Percentiles rank a stretch among this genome's conserved stretches.
Conservation (phyloP, 2,888 invertebrate species). For the Matsumyia berberina region DNA sequence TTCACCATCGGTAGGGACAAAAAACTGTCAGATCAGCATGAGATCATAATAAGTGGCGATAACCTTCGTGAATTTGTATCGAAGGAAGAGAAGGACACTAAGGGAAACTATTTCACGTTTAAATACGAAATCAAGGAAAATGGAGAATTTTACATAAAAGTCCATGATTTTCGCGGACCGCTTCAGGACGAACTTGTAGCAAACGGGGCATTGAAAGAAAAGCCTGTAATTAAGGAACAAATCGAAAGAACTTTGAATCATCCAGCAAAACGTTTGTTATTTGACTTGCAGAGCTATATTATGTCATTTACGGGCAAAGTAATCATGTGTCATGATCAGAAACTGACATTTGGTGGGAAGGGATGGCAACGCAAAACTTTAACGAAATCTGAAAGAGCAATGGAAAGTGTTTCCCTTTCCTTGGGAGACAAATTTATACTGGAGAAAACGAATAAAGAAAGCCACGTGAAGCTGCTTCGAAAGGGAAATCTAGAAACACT, state of each 20-base stretch:
- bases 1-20: slow-evolving; percentile 5
- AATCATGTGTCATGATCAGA: slow-evolving; percentile 19
- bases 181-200: neutral
- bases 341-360: slow-evolving; percentile 34
- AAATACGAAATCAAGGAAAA: slow-evolving; percentile 10
- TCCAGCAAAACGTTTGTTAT: slow-evolving; percentile 2
- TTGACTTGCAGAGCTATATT: slow-evolving; percentile 28
- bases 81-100: neutral
- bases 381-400: neutral
- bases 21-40: neutral
- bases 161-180: slow-evolving; percentile 7
- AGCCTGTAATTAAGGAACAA: neutral
- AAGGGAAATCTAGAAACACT: neutral
- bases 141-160: slow-evolving; percentile 14
- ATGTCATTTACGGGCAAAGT: slow-evolving; percentile 20
- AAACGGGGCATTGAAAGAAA: neutral
- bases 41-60: slow-evolving; percentile 7
- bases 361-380: neutral
- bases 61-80: slow-evolving; percentile 5
- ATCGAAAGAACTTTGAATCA: slow-evolving; percentile 7
- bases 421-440: slow-evolving; percentile 15
- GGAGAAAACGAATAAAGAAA: slow-evolving; percentile 15
- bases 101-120: slow-evolving; percentile 23
- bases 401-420: slow-evolving; percentile 1
- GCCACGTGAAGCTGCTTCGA: neutral